Base-by-base conservation (phyloP, 2,113 vertebrate genomes). In the Phocoena phocoena region DNA sequence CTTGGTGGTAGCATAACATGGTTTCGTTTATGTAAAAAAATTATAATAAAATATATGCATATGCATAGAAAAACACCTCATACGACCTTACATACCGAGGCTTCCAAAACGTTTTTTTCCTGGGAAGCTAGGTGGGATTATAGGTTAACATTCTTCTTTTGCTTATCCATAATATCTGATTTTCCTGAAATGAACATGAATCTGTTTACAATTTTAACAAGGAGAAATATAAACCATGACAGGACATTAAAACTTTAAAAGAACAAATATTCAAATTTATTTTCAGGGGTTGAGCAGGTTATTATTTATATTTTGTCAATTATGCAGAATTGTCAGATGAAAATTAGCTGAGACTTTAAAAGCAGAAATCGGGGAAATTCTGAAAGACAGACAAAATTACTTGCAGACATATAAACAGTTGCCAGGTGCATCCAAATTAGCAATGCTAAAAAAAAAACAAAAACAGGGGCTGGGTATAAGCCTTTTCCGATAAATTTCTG, bases 331-430 rank as follows among this genome's bases (percentile, higher is more conserved):
- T 44, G 11, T 36, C 90, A 28, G 33, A 62, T 74, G 58, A 82
- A 96, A 93, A 93, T 95, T 82, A 91, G 63, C 53, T 95, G 11
- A 90, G 80, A 86, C 82, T 92, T 92, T 17, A 65, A 90, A 95
- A 90, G 73, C 73, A 81, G 25, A 86, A 74, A 93, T 90, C 41
- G 14, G 50, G 47, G n/a, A 62, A 86, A 76, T 86, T 95, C 73
- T 95, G 50, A 44, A 92, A 79, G 85, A 26, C 33, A 90, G 47
- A 88, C 14, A 79, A 70, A 86, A 97, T 76, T 94, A 65, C 58
- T 96, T 76, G 23, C 23, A 96, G 67, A 55, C 25, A 70, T 73
- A 88, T 47, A 96, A 97, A 73, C 50, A 94, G 33, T 88, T 73
- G 9, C 28, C 60, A 96, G 47, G 33, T 92, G 18, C 41, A 68